Percentiles rank a stretch among this genome's conserved stretches.
These are phyloP conservation scores for Actinemys pallida DNA, from an alignment of 2,113 vertebrate species.

Conservation along the genomic window DNA sequence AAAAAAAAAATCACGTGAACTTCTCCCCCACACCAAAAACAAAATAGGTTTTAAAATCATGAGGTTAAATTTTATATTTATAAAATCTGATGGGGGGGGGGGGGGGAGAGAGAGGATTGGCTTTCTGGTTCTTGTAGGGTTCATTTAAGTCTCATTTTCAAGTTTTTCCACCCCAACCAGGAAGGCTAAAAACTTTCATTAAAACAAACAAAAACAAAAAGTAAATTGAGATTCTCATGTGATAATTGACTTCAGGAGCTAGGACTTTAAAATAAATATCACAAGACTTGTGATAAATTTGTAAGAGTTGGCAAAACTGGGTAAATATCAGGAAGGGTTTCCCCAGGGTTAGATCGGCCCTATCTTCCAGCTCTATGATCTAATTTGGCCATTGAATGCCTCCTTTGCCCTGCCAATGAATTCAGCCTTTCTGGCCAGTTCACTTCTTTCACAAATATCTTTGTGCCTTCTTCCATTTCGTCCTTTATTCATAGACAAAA, in stretches of 20 bases:
- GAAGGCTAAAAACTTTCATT: neutral
- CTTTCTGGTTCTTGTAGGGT: too few species aligned
- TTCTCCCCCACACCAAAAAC: neutral
- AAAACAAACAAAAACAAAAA: neutral
- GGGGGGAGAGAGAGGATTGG: too few species aligned
- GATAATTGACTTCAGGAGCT: neutral
- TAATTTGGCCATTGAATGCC: neutral
- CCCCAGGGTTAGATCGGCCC: neutral
- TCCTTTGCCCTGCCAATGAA: neutral
- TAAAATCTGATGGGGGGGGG: too few species aligned
- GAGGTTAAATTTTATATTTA: neutral
- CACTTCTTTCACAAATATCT: neutral
- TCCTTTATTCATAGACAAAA: neutral
- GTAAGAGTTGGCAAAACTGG: neutral
- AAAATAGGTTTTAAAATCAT: neutral
- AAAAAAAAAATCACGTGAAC: neutral
- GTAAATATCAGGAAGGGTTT: neutral
- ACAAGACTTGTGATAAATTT: neutral
- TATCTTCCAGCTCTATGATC: neutral
- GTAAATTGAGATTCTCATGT: neutral
- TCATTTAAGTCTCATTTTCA: too few species aligned
- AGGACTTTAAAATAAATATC: neutral
- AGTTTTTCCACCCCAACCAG: neutral
- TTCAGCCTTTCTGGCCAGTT: neutral
- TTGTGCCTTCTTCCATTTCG: neutral